These are phyloP conservation scores for Aspidapion aeneum DNA, from an alignment of 2,888 invertebrate species.

Conservation along the genomic window DNA sequence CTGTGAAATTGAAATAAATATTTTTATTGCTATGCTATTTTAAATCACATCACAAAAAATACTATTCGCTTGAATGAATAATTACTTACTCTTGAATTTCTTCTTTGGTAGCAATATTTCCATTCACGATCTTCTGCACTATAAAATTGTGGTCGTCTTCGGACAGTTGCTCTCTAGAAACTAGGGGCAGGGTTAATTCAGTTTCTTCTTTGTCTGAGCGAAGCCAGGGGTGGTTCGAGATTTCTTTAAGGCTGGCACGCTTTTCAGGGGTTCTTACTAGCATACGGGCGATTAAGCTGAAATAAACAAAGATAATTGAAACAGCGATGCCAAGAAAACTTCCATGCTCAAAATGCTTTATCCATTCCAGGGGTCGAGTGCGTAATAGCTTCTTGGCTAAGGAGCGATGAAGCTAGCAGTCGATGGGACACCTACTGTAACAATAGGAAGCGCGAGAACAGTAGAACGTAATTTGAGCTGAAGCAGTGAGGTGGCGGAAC, in stretches of 20 bases:
- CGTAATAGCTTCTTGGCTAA: no score
- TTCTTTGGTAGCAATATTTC: constrained; percentile 91
- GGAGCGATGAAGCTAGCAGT: no score
- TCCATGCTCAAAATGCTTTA: no score
- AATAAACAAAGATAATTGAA: background rate
- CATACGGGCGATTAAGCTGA: constrained; percentile 87
- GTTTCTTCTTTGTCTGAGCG: constrained; percentile 52
- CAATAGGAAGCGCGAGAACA: no score
- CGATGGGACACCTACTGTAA: no score
- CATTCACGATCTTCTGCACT: constrained; percentile 94
- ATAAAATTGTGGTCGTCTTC: constrained; percentile 90
- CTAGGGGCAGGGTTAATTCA: constrained; percentile 69
- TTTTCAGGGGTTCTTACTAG: constrained; percentile 90
- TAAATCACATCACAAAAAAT: no score
- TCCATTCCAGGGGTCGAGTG: no score
- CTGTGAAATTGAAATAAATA: no score
- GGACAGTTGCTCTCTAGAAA: constrained; percentile 84
- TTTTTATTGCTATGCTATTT: no score
- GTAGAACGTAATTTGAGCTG: no score
- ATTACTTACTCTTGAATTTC: constrained; percentile 81
- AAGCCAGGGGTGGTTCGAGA: constrained; percentile 84
- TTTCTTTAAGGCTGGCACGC: constrained; percentile 83
- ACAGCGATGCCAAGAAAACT: background rate
- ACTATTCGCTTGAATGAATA: no score
- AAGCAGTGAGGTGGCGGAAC: no score